These are phyloP conservation scores for Abrostola triplasia DNA, from an alignment of 2,888 invertebrate species.

Conservation along the genomic window DNA sequence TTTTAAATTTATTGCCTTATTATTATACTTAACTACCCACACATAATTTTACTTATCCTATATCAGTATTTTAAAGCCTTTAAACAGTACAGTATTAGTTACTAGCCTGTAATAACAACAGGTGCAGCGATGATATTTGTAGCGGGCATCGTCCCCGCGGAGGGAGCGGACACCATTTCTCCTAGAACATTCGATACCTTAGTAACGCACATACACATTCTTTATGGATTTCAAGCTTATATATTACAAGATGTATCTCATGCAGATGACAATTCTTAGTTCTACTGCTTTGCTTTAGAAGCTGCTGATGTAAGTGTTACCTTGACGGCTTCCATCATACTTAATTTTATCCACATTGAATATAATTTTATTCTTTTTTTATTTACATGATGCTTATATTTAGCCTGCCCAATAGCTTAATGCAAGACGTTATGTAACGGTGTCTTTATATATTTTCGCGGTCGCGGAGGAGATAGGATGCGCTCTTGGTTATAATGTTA, in stretches of 20 bases:
- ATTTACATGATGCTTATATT: too few species aligned
- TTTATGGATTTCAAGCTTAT: slow-evolving; percentile 8
- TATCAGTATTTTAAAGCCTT: slow-evolving; percentile 1
- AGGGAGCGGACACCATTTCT: slow-evolving; percentile 77
- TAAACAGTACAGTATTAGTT: slow-evolving; percentile 37
- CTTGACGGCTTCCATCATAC: too few species aligned
- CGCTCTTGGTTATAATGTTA: too few species aligned
- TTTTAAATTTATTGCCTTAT: too few species aligned
- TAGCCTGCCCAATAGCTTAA: too few species aligned
- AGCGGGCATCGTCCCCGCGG: slow-evolving; percentile 68
- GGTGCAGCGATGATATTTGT: slow-evolving; percentile 68
- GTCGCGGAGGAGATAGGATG: too few species aligned
- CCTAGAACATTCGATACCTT: slow-evolving; percentile 71
- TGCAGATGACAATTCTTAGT: neutral
- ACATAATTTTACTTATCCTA: neutral
- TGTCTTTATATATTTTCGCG: too few species aligned
- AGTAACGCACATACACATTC: slow-evolving; percentile 11
- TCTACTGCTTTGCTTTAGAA: neutral
- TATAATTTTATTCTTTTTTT: too few species aligned
- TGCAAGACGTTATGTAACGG: too few species aligned
- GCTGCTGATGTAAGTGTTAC: neutral
- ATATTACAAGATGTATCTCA: neutral
- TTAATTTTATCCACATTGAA: too few species aligned
- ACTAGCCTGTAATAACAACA: slow-evolving; percentile 77
- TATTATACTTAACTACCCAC: neutral